Percentiles rank a stretch among this genome's conserved stretches.
Evolutionary conservation across 2,113 vertebrate species (phyloP).

Genomic region (Accipiter virgatus): DNA sequence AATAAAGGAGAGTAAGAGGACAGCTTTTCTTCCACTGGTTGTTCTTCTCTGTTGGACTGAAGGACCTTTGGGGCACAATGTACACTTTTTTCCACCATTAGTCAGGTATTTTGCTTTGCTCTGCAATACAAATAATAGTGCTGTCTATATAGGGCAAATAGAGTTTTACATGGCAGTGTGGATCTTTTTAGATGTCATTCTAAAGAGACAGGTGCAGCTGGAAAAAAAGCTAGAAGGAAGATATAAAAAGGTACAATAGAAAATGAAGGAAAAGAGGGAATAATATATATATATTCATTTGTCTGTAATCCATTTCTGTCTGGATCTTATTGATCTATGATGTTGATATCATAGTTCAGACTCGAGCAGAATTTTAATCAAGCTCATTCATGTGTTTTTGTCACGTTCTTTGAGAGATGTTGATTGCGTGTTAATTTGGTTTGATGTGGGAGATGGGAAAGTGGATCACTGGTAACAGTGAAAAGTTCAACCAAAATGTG

Average conservation of each 20-base stretch:
- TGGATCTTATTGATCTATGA: neutral
- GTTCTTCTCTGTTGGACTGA: neutral
- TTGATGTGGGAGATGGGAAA: neutral
- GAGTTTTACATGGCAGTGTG: neutral
- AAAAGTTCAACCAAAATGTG: neutral
- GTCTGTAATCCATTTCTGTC: neutral
- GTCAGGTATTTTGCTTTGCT: neutral
- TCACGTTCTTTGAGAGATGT: neutral
- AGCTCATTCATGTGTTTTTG: neutral
- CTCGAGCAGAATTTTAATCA: neutral
- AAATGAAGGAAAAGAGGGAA: neutral
- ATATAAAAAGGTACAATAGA: neutral
- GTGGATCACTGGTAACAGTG: neutral
- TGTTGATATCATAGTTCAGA: neutral
- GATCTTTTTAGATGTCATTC: neutral
- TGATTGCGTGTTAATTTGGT: neutral
- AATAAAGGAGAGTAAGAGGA: neutral
- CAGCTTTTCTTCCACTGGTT: neutral
- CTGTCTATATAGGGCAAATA: neutral
- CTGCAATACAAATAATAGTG: neutral
- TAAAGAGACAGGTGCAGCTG: neutral
- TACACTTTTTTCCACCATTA: neutral
- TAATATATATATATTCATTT: neutral
- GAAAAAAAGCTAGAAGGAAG: neutral
- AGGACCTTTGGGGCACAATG: neutral